Conservation (phyloP, 2,888 invertebrate genomes). For the Melinaea menophilus region DNA sequence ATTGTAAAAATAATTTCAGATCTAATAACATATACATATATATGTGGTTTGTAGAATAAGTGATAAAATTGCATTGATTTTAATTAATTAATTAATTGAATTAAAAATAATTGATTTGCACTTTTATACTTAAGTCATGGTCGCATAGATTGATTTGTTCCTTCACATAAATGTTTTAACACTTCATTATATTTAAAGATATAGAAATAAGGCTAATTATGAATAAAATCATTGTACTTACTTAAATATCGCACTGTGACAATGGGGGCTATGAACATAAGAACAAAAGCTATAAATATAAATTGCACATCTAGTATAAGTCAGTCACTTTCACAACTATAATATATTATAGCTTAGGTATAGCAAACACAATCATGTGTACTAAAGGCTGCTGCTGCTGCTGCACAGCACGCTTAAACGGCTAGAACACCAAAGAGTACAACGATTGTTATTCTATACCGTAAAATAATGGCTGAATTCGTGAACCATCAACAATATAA, state of each 20-base stretch:
- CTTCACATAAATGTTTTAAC: no score
- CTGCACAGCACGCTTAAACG: slow-evolving; percentile 51
- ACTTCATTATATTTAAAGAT: no score
- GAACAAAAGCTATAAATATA: not conserved
- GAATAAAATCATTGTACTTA: no score
- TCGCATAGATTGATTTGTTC: no score
- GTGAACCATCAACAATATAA: slow-evolving; percentile 37
- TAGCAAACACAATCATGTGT: slow-evolving; percentile 28
- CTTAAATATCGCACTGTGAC: no score
- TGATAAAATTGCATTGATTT: not conserved
- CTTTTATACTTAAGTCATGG: not conserved
- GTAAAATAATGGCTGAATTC: slow-evolving; percentile 43
- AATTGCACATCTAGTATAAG: not conserved
- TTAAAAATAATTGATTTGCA: not conserved
- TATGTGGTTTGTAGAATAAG: slow-evolving; percentile 1
- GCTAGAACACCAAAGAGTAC: slow-evolving; percentile 76
- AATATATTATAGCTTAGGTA: slow-evolving; percentile 17
- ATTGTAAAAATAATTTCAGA: not conserved
- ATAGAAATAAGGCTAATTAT: no score
- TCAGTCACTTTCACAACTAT: slow-evolving; percentile 5
- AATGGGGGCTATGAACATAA: not conserved
- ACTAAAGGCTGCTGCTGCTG: slow-evolving; percentile 34
- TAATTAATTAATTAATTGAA: not conserved
- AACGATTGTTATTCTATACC: slow-evolving; percentile 44
- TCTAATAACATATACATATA: not conserved